phyloP scores from a whole-genome alignment of 2,888 invertebrate species.

The Sympetrum striolatum region DNA sequence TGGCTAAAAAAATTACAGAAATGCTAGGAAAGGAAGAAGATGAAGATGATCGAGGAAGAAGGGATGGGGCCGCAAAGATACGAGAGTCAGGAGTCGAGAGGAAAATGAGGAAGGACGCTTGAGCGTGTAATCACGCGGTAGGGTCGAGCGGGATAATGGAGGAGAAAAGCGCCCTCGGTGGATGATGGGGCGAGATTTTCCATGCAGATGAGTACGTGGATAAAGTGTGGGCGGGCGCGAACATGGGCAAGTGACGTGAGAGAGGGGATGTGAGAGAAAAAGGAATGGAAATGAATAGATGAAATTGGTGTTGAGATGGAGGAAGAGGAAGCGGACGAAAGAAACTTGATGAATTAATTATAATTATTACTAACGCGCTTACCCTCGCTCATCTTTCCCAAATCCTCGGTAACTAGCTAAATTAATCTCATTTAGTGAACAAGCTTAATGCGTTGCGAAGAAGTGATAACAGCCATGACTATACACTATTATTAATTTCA shows the following conservation, averaged over 20 bases:
- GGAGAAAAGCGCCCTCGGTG: neutral
- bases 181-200: conserved; percentile 17
- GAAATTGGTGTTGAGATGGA: neutral
- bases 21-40: neutral
- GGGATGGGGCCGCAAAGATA: neutral
- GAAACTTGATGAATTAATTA: neutral
- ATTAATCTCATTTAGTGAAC: too few relatives aligned
- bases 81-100: neutral
- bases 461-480: too few relatives aligned
- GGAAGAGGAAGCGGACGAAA: neutral
- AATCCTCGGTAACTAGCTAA: too few relatives aligned
- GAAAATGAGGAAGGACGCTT: neutral
- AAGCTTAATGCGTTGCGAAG: too few relatives aligned
- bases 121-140: neutral
- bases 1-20: neutral
- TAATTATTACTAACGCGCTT: neutral
- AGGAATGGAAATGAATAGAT: neutral
- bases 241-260: neutral
- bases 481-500: too few relatives aligned
- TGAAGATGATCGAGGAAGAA: neutral
- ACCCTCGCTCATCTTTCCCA: too few relatives aligned
- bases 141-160: conserved; percentile 2
- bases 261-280: neutral
- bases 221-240: conserved; percentile 7
- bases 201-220: conserved; percentile 8